Percentiles rank a stretch among this genome's conserved stretches.
Conservation (phyloP, 2,888 invertebrate species). For the Pinctada fucata region DNA sequence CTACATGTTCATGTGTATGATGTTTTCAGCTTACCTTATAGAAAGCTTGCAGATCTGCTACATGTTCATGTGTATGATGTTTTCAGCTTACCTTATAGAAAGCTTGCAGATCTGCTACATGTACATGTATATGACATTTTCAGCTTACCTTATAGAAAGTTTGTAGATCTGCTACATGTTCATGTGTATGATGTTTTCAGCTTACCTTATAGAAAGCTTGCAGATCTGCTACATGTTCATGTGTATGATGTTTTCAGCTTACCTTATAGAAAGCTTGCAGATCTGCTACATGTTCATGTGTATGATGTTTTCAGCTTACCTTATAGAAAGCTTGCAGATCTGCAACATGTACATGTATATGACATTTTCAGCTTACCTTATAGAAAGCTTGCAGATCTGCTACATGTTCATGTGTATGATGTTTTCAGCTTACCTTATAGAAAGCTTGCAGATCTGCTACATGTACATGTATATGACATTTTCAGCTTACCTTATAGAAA, state of each 20-base stretch:
- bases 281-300: constrained; percentile 82
- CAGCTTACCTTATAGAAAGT: constrained; percentile 80
- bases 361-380: constrained; percentile 75
- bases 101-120: constrained; percentile 87
- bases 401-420: constrained; percentile 74
- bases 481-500: constrained; percentile 80
- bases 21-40: constrained; percentile 78
- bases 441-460: constrained; percentile 88
- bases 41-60: constrained; percentile 88
- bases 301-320: constrained; percentile 63
- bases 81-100: constrained; percentile 80
- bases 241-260: not conserved
- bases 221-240: constrained; percentile 84
- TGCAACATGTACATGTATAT: constrained; percentile 66
- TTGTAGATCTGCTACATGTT: constrained; percentile 86
- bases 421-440: constrained; percentile 78
- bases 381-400: constrained; percentile 88
- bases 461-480: not conserved
- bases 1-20: constrained; percentile 76
- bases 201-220: constrained; percentile 82
- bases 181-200: not conserved
- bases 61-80: too few species aligned
- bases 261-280: constrained; percentile 85
- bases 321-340: constrained; percentile 88
- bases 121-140: not conserved